A percentile compares a stretch with the other conserved stretches of the same genome.
phyloP scores from a whole-genome alignment of 2,797 vertebrate species.

The Labeo calbasu region DNA sequence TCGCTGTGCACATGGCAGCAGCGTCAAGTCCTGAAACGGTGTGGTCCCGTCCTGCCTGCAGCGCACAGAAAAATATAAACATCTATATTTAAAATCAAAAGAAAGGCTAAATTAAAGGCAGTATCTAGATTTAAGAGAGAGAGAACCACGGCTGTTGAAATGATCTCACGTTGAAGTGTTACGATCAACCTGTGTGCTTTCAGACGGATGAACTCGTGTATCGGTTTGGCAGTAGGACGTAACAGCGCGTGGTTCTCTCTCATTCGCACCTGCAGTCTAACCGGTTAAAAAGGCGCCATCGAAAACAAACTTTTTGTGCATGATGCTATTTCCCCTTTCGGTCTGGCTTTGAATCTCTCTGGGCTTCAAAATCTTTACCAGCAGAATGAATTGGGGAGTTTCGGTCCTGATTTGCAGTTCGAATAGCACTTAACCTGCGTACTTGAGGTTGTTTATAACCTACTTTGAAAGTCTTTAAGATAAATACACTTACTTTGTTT shows the following conservation, averaged over 20 bases:
- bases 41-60: slow-evolving; percentile 71
- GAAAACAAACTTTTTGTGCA: slow-evolving; percentile 79
- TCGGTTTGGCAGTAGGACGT: slow-evolving; percentile 37
- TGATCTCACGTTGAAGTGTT: slow-evolving; percentile 56
- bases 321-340: slow-evolving; percentile 56
- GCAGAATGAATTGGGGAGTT: slow-evolving; percentile 10
- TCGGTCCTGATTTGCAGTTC: neutral
- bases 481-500: slow-evolving; percentile 72
- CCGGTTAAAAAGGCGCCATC: slow-evolving; percentile 75
- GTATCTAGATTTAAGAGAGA: slow-evolving; percentile 74
- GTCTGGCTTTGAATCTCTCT: slow-evolving; percentile 49
- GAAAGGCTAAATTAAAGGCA: slow-evolving; percentile 74
- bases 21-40: slow-evolving; percentile 62
- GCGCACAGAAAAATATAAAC: slow-evolving; percentile 75
- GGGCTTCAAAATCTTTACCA: slow-evolving; percentile 39
- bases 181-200: slow-evolving; percentile 49
- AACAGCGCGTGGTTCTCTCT: slow-evolving; percentile 61
- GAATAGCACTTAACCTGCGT: neutral
- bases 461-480: slow-evolving; percentile 60
- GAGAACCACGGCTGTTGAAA: slow-evolving; percentile 61
- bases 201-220: slow-evolving; percentile 4
- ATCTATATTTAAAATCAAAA: slow-evolving; percentile 74
- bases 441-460: slow-evolving; percentile 28
- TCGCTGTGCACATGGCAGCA: slow-evolving; percentile 60
- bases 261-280: slow-evolving; percentile 57